Conservation (phyloP, 2,888 invertebrate genomes). For the Lasius platythorax region DNA sequence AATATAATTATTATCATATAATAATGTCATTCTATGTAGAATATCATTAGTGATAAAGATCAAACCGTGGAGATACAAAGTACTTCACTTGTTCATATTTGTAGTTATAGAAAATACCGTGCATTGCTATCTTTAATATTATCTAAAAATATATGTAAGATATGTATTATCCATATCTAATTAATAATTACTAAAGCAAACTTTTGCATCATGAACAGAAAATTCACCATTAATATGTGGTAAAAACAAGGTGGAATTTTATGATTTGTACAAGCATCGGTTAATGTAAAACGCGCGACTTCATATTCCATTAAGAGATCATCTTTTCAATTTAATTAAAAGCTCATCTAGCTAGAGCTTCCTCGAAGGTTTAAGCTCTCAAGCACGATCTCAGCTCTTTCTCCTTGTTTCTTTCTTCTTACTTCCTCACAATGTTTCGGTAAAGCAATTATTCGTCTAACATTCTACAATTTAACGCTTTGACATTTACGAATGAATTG, state of each 20-base stretch:
- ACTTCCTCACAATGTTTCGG: background rate
- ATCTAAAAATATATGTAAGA: background rate
- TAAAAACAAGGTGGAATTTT: slow-evolving; percentile 14
- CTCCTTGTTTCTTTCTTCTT: slow-evolving; percentile 1
- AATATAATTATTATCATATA: background rate
- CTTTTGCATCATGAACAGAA: background rate
- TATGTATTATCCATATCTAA: background rate
- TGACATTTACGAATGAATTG: slow-evolving; percentile 22
- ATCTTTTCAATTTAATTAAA: slow-evolving; percentile 62
- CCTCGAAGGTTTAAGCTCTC: slow-evolving; percentile 36
- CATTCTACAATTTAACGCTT: background rate
- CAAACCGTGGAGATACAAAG: background rate
- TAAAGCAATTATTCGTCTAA: slow-evolving; percentile 22
- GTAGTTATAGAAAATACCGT: background rate
- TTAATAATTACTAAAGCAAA: slow-evolving; percentile 4
- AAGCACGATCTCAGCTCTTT: slow-evolving; percentile 35
- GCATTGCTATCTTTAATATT: background rate
- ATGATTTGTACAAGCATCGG: background rate
- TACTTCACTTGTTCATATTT: background rate
- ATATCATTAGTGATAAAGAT: background rate
- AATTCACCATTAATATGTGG: slow-evolving; percentile 10
- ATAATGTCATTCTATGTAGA: background rate
- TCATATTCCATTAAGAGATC: slow-evolving; percentile 56
- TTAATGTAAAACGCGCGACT: slow-evolving; percentile 46
- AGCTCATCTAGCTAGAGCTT: slow-evolving; percentile 56